These are phyloP conservation scores for Lytechinus variegatus DNA, from an alignment of 35 echinoderm and acorn worm genomes.

Conservation along the genomic window DNA sequence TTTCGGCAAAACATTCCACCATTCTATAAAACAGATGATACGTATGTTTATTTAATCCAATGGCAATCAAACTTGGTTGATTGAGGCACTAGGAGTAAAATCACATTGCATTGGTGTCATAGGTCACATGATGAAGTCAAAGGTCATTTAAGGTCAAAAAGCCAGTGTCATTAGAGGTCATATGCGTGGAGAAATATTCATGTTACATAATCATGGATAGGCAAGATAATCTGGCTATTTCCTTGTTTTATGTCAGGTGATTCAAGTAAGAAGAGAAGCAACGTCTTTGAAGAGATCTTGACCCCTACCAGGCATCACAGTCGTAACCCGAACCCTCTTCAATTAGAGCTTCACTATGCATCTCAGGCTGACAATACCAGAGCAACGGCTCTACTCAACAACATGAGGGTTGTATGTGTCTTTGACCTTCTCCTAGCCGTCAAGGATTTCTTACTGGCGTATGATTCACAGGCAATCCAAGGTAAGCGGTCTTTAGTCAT, in stretches of 20 bases:
- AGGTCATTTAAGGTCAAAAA: no score
- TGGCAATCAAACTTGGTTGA: no score
- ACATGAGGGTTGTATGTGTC: constrained; percentile 96
- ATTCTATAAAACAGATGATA: no score
- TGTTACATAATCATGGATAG: no score
- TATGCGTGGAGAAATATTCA: no score
- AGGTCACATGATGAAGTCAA: no score
- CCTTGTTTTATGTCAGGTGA: not conserved
- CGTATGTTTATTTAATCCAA: no score
- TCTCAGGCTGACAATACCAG: constrained; percentile 69
- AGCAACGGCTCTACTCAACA: constrained; percentile 88
- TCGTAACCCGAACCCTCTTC: constrained; percentile 83
- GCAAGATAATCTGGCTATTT: not conserved
- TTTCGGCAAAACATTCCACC: no score
- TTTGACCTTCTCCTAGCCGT: constrained; percentile 82
- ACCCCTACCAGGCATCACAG: constrained; percentile 90
- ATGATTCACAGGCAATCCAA: constrained; percentile 66
- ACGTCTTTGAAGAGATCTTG: constrained; percentile 88
- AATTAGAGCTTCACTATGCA: constrained; percentile 91
- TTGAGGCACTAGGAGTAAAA: no score
- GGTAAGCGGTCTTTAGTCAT: not conserved
- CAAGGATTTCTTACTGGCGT: constrained; percentile 94
- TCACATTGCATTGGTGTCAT: no score
- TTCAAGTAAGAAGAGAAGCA: constrained; percentile 49
- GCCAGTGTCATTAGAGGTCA: no score